A percentile compares a stretch with the other conserved stretches of the same genome.
These are phyloP conservation scores for Dysmachus trigonus DNA, from an alignment of 2,888 invertebrate genomes.

Conservation along the genomic window DNA sequence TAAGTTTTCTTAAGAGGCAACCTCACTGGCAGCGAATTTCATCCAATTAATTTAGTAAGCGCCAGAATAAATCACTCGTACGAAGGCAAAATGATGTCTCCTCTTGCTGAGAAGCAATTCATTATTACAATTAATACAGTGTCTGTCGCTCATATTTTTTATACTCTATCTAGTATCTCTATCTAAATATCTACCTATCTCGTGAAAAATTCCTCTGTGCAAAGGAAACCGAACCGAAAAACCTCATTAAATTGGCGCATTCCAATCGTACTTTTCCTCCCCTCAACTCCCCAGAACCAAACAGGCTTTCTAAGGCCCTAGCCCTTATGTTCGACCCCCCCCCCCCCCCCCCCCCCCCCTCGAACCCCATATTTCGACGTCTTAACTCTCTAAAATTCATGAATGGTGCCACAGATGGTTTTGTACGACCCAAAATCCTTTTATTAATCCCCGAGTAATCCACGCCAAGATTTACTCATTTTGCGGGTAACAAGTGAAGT, in stretches of 20 bases:
- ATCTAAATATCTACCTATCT: not conserved
- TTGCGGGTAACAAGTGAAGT: slow-evolving; percentile 41
- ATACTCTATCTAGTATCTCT: not conserved
- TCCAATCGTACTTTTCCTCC: not conserved
- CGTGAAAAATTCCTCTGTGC: not conserved
- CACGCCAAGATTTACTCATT: slow-evolving; percentile 41
- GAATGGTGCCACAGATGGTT: slow-evolving; percentile 43
- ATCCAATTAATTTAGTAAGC: not conserved
- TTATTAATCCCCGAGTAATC: slow-evolving; percentile 42
- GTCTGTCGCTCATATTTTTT: not conserved
- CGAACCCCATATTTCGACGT: not conserved
- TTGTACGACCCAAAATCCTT: slow-evolving; percentile 40
- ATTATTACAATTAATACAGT: slow-evolving; percentile 18
- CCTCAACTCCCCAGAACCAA: not conserved
- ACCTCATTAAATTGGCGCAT: not conserved
- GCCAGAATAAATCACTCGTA: not conserved
- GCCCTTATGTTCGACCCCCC: not conserved
- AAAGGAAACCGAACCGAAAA: not conserved
- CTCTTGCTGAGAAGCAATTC: not conserved
- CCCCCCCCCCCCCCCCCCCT: not conserved
- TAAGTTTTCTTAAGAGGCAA: not conserved
- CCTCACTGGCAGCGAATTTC: not conserved
- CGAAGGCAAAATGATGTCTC: not conserved
- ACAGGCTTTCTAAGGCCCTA: not conserved
- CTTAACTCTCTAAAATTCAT: slow-evolving; percentile 31